Percentiles rank a stretch among this genome's conserved stretches.
These are phyloP conservation scores for crab-eating macaque (Macaca fascicularis) DNA, from an alignment of 2,113 vertebrate genomes.

Conservation along the genomic window DNA sequence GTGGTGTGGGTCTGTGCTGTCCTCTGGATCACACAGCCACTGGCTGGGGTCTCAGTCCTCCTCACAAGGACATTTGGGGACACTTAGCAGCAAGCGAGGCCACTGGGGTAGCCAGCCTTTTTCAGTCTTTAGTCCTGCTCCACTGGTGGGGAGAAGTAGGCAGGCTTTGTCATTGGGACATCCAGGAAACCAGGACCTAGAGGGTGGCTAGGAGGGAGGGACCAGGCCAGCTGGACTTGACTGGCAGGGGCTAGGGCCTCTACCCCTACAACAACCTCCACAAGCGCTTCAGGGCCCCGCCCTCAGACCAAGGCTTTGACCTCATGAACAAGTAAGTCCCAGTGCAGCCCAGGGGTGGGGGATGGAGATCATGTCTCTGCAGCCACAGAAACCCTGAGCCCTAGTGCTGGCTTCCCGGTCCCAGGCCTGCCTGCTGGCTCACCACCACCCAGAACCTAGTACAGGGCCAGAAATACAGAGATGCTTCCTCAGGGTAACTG, in stretches of 20 bases:
- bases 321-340: slow-evolving; percentile 96
- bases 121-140: background rate
- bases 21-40: background rate
- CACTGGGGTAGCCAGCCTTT: background rate
- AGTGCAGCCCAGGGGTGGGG: background rate
- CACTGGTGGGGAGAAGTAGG: background rate
- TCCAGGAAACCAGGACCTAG: background rate
- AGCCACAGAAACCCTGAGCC: background rate
- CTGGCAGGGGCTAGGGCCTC: background rate
- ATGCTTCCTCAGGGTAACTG: background rate
- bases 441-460: no score
- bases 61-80: background rate
- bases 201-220: background rate
- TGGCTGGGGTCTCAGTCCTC: background rate
- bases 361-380: background rate
- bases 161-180: background rate
- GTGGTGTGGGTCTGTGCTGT: background rate
- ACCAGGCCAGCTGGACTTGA: background rate
- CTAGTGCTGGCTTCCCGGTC: background rate
- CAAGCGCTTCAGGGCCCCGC: slow-evolving; percentile 95
- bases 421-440: background rate
- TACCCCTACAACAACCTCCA: slow-evolving; percentile 91
- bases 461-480: background rate
- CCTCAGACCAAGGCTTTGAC: slow-evolving; percentile 97
- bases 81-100: background rate